Conservation (phyloP, 1,140 invertebrate species). For the Catajapyx aquilonaris region DNA sequence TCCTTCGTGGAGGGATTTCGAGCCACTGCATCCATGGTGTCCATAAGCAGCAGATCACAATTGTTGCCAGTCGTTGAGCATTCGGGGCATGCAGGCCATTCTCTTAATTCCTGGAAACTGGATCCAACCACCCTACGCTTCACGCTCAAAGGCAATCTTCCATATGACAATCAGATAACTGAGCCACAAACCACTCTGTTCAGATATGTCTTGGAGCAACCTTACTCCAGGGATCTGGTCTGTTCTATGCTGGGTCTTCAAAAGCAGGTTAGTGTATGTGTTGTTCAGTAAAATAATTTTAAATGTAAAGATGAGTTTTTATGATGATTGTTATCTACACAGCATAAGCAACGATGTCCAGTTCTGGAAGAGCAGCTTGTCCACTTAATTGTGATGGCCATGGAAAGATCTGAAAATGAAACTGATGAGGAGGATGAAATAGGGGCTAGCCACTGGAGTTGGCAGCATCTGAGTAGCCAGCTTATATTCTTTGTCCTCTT, state of each 20-base stretch:
- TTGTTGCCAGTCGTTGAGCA: constrained; percentile 87
- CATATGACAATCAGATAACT: constrained; percentile 72
- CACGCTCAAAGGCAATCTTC: constrained; percentile 70
- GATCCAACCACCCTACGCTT: constrained; percentile 72
- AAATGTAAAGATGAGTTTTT: constrained; percentile 5
- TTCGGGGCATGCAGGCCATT: constrained; percentile 66
- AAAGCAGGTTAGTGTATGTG: constrained; percentile 58
- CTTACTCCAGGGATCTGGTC: constrained; percentile 90
- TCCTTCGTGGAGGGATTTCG: constrained; percentile 82
- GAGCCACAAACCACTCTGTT: constrained; percentile 74
- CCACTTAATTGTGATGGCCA: constrained; percentile 71
- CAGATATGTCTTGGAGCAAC: constrained; percentile 79
- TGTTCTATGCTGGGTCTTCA: constrained; percentile 83
- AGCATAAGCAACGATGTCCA: constrained; percentile 71
- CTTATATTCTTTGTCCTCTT: constrained; percentile 90
- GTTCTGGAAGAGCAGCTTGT: constrained; percentile 84
- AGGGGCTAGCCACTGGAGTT: constrained; percentile 52
- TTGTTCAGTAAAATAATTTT: too few species aligned
- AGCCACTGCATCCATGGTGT: constrained; percentile 82
- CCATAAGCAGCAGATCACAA: constrained; percentile 68
- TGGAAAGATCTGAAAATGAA: constrained; percentile 69
- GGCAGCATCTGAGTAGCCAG: constrained; percentile 85
- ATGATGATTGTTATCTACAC: constrained; percentile 12
- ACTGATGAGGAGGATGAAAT: constrained; percentile 35
- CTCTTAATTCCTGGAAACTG: constrained; percentile 79